Evolutionary conservation across 2,797 vertebrate genomes (phyloP).

Genomic region (Acrocephalus scirpaceus): DNA sequence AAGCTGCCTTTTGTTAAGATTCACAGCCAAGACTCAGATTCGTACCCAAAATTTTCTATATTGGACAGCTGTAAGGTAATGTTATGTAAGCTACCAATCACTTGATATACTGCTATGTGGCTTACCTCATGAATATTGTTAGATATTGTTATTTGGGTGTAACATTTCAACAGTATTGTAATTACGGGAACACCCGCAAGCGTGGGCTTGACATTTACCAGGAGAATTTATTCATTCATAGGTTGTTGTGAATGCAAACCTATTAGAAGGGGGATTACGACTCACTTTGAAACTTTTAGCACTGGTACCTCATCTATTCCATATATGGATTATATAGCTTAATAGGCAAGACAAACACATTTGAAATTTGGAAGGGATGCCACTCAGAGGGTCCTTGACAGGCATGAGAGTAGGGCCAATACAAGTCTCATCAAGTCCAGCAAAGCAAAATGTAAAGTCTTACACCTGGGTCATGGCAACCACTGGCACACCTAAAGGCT

Average conservation of each 20-base stretch:
- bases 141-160: neutral
- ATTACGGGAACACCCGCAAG: neutral
- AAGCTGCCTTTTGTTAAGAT: neutral
- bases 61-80: neutral
- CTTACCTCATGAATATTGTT: neutral
- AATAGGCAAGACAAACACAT: no score
- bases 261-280: neutral
- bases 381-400: neutral
- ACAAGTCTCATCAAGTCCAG: neutral
- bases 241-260: neutral
- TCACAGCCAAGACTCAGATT: neutral
- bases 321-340: no score
- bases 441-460: neutral
- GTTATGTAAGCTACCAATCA: neutral
- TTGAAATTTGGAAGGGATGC: neutral
- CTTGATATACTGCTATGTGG: neutral
- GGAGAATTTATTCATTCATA: neutral
- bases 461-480: neutral
- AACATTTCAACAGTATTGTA: neutral
- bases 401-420: neutral
- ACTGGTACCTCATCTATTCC: neutral
- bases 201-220: neutral
- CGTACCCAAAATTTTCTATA: neutral
- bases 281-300: neutral
- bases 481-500: neutral